Base-by-base conservation (phyloP, 2,113 vertebrate genomes). In the Neopipo cinnamomea region DNA sequence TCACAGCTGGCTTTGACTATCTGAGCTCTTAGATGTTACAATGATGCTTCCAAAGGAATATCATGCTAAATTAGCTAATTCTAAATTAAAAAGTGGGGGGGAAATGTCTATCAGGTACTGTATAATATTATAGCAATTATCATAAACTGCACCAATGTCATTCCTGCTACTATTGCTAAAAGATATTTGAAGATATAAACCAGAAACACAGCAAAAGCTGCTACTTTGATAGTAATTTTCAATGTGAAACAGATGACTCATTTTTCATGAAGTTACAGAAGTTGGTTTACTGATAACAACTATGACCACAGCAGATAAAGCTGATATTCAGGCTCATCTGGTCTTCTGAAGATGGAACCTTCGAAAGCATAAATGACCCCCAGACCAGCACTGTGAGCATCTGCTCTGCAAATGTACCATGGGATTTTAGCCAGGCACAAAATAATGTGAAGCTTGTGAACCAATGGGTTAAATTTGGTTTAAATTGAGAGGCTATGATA, bases 341-440 rank as follows among this genome's bases (percentile, higher is more conserved):
- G 88, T 98, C 98, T 89, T 87, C 72, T 86, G 97, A 98, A 85
- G 98, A 98, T 65, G 96, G 97, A 68, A 96, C 91, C 85, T 98
- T 98, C 42, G 71, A 62, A 31, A 90, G 97, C 28, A 72, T 91
- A 67, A 97, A 94, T 1, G 81, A 97, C 78, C 88, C 91, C 70
- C 95, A 97, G 93, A 97, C 83, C 25, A 95, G 97, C 61, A 92
- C 97, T 74, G 97, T 88, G 18, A 97, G 95, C 5, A 94, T 97
- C 22, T 94, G 98, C 35, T 97, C 98, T 47, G 96, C 97, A 28
- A 98, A 98, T n/a, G n/a, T n/a, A n/a, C n/a, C n/a, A n/a, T n/a
- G 97, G 21, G 17, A 6, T 31, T 77, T 62, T 24, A 70, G 17
- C 23, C 33, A 23, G 30, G 25, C 25, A 73, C 65, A 49, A 73